Percentiles rank a stretch among this genome's conserved stretches.
These are phyloP conservation scores for Ibycter americanus DNA, from an alignment of 2,797 vertebrate species.

Conservation along the genomic window DNA sequence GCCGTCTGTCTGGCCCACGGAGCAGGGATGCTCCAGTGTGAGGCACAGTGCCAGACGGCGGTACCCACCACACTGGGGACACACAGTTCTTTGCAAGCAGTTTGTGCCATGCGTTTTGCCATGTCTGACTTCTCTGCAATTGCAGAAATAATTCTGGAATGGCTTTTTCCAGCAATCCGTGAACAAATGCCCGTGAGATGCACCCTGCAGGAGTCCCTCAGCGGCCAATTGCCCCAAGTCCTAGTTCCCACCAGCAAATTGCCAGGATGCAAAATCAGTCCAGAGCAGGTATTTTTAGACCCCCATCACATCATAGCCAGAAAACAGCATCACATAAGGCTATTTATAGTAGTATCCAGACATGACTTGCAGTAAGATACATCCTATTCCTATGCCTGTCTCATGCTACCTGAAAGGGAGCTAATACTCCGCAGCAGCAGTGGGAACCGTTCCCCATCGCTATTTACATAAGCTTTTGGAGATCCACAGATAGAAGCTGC, in stretches of 20 bases:
- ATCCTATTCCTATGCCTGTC: not conserved
- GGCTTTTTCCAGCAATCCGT: not conserved
- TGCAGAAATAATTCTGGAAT: not conserved
- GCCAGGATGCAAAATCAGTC: not conserved
- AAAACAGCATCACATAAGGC: not conserved
- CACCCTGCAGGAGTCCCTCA: accelerated
- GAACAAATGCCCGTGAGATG: not conserved
- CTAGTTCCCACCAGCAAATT: not conserved
- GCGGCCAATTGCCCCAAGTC: not conserved
- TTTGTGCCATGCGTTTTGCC: not conserved
- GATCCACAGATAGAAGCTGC: not conserved
- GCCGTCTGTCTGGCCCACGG: not conserved
- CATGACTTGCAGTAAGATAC: not conserved
- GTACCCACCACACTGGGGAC: no score
- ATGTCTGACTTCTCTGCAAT: not conserved
- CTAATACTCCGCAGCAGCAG: not conserved
- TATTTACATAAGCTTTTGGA: not conserved
- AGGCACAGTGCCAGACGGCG: accelerated
- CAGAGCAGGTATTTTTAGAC: not conserved
- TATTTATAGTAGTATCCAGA: not conserved
- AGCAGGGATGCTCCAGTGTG: not conserved
- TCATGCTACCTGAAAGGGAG: not conserved
- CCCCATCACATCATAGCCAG: not conserved
- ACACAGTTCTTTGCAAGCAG: accelerated
- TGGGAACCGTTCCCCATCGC: not conserved